Conservation (phyloP, 2,888 invertebrate genomes). For the Bembecia ichneumoniformis region DNA sequence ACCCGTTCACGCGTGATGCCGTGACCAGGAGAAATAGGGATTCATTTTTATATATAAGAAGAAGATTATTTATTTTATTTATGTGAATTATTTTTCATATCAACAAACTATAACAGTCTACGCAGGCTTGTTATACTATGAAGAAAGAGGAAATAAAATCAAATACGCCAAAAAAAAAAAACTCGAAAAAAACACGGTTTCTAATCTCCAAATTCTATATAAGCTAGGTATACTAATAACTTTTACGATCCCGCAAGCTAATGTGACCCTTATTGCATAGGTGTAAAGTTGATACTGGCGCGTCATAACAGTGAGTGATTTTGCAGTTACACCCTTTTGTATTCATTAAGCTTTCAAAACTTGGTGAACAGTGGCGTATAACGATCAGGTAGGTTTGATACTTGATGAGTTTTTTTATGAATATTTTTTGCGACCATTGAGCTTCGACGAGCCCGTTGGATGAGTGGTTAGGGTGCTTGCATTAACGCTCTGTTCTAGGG, state of each 20-base stretch:
- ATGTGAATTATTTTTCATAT: too few species aligned
- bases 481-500: too few species aligned
- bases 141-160: conserved; percentile 11
- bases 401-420: conserved; percentile 18
- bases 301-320: conserved; percentile 14
- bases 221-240: conserved; percentile 59
- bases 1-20: too few species aligned
- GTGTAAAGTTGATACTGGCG: conserved; percentile 20
- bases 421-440: too few species aligned
- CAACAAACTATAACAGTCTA: too few species aligned
- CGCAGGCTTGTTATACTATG: background rate
- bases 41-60: too few species aligned
- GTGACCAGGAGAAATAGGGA: too few species aligned
- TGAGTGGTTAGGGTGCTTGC: too few species aligned
- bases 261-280: conserved; percentile 10
- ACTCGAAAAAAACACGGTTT: conserved; percentile 42
- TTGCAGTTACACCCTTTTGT: conserved; percentile 37
- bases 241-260: conserved; percentile 26
- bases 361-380: conserved; percentile 49
- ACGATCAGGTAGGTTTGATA: conserved; percentile 33
- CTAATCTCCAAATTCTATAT: conserved; percentile 65
- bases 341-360: conserved; percentile 35
- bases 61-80: too few species aligned
- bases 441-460: too few species aligned
- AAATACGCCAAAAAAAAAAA: conserved; percentile 13